Base-by-base conservation (phyloP, 2,113 vertebrate genomes). In the Mormyrus iriodes region DNA sequence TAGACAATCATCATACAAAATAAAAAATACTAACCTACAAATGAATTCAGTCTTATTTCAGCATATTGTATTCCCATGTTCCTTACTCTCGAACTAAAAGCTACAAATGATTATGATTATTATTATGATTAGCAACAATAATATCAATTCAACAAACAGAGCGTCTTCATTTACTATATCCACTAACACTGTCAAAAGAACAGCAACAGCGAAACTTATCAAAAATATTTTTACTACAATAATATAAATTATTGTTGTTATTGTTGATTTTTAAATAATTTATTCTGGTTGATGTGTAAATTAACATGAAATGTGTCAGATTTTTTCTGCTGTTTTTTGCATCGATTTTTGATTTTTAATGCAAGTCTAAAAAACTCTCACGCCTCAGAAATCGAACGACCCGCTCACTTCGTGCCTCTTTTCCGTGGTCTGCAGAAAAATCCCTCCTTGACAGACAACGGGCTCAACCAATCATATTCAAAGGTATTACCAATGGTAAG, bases 401-500 rank as follows among this genome's bases (percentile, higher is more conserved):
- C 90, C 87, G 76, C 92, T 58, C 8, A 31, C 17, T 46, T 46
- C 2, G 61, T 61, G 39, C 8, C 31, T 76, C 76, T 84, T 83
- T 91, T 73, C 55, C 61, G 27, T 17, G 44, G 85, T 89, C 51
- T 87, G 52, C 52, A 79, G 39, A 51, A 39, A 48, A 69, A 48
- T 42, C 48, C 24, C 58, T 52, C 51, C 55, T 15, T 58, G 88
- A 85, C 89, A 86, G 85, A 9, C 13, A 24, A n/a, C 84, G 17
- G 58, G 79, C 82, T 85, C 17, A 86, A 69, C 92, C 93, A 93
- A 89, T 93, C 73, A 89, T 39, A 87, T 88, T 8, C 10, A 48
- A 82, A 88, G 44, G 55, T 12, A 89, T 83, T 46, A 76, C 94
- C 94, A 95, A 93, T 93, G 85, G 53, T 52, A 88, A 58, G 3